These are phyloP conservation scores for Falco berigora DNA, from an alignment of 2,797 vertebrate genomes.

Conservation along the genomic window DNA sequence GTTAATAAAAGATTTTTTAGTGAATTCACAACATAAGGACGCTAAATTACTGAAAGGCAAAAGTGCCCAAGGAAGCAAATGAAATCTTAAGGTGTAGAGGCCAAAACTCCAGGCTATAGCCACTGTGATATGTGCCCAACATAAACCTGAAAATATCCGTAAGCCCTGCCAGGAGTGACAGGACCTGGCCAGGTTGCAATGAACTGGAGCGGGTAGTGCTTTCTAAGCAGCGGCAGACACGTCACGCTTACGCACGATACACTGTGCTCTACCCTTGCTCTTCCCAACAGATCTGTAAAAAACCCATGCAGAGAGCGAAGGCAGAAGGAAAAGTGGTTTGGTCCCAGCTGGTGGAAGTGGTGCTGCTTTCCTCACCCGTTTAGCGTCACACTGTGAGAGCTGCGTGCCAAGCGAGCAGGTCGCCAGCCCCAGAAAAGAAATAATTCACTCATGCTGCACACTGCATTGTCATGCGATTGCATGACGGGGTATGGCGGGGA, in stretches of 20 bases:
- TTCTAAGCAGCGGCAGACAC: accelerated
- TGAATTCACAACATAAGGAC: neutral
- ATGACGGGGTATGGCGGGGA: no score
- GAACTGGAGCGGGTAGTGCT: accelerated
- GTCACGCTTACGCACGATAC: neutral
- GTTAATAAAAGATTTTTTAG: neutral
- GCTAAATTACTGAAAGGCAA: neutral
- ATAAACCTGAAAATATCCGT: neutral
- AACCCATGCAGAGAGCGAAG: no score
- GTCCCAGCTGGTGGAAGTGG: neutral
- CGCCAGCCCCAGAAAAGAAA: neutral
- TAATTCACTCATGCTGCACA: neutral
- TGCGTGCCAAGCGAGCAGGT: neutral
- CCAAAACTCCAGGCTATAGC: neutral
- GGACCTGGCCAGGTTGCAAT: no score
- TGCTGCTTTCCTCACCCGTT: no score
- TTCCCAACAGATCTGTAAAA: neutral
- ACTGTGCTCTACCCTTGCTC: accelerated
- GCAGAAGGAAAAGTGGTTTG: neutral
- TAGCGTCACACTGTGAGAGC: neutral
- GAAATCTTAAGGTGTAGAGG: neutral
- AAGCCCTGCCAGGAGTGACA: neutral
- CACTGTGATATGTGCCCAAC: accelerated
- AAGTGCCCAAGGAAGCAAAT: neutral
- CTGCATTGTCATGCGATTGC: neutral